Percentiles rank a stretch among this genome's conserved stretches.
phyloP scores from a whole-genome alignment of 1,140 invertebrate species.

The Phocides pigmalion region DNA sequence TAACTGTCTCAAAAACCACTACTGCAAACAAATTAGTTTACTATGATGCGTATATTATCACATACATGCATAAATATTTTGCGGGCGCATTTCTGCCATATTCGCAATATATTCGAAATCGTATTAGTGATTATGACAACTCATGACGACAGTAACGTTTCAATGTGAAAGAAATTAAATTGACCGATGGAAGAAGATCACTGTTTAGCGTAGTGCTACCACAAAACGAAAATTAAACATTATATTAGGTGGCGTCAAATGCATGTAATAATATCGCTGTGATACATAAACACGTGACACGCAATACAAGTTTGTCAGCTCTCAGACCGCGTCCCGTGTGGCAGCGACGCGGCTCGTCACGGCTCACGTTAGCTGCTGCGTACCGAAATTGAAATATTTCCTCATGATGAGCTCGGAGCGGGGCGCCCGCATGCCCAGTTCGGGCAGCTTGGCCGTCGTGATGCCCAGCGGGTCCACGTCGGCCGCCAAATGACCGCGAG shows the following conservation, averaged over 20 bases:
- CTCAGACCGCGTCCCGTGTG: slow-evolving; percentile 21
- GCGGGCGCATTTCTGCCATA: background rate
- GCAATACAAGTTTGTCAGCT: slow-evolving; percentile 40
- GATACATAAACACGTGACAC: slow-evolving; percentile 46
- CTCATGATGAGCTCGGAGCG: slow-evolving; percentile 82
- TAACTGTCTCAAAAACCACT: slow-evolving; percentile 39
- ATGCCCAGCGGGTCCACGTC: slow-evolving; percentile 97
- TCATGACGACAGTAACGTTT: background rate
- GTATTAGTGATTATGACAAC: slow-evolving; percentile 13
- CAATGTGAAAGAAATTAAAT: slow-evolving; percentile 2
- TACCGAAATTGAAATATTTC: slow-evolving; percentile 84
- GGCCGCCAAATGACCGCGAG: slow-evolving; percentile 97
- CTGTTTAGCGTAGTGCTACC: slow-evolving; percentile 32
- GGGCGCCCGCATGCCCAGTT: slow-evolving; percentile 77
- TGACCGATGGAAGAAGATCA: slow-evolving; percentile 41
- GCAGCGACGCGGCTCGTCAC: slow-evolving; percentile 16
- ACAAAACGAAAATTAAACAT: slow-evolving; percentile 23
- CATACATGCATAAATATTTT: slow-evolving; percentile 43
- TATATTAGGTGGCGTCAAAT: slow-evolving; percentile 37
- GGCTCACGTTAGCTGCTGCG: slow-evolving; percentile 44
- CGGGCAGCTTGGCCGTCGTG: slow-evolving; percentile 81
- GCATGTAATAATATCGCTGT: slow-evolving; percentile 63
- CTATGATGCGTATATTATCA: slow-evolving; percentile 43
- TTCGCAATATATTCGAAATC: background rate
- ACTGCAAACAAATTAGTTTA: slow-evolving; percentile 55